Evolutionary conservation across 2,888 invertebrate genomes (phyloP), one percentile per base, ranked within the genome.

Genomic region (Zele albiditarsus): DNA sequence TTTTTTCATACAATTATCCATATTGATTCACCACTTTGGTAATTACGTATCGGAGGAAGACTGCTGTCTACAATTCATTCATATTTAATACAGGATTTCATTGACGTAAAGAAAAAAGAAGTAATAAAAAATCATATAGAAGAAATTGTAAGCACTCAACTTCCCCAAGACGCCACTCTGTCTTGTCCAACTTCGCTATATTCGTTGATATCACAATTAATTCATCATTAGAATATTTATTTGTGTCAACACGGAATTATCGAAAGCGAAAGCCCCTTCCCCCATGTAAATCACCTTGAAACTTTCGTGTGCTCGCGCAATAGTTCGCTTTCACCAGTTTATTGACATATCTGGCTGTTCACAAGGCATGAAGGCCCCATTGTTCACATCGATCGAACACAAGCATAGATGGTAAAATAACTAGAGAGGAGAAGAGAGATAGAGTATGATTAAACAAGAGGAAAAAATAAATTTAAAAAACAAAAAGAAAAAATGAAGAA

Each of bases 331-430:
- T 74, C 74, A 74, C 74, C 58, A 66, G 49, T 74, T 74, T 71
- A 74, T 74, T 74, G 74, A 74, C 74, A 74, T 74, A 74, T 70
- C 70, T 74, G 70, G 27, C 53, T 74, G 69, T 69, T 74, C 74
- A 74, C 68, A 25, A 25, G 66, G 65, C 74, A 74, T 70, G 70
- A 74, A 74, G 71, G 70, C 63, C 58, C 53, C 46, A 74, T 74
- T 74, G 74, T 74, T 70, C 46, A 65, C 16, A n/a, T 57, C 31
- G 46, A 53, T 62, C 67, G 10, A 23, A 25, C 31, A 53, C 8
- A 10, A 53, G 53, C n/a, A 10, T 8, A 12, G 62, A 20, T 33
- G 16, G 27, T 27, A 62, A 3, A 62, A 20, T 62, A 33, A 20
- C n/a, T 8, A 16, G 60, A 62, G n/a, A 58, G 23, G 12, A 38